Percentiles rank a stretch among this genome's conserved stretches.
These are phyloP conservation scores for Epinotia brunnichana DNA, from an alignment of 2,888 invertebrate genomes.

Conservation along the genomic window DNA sequence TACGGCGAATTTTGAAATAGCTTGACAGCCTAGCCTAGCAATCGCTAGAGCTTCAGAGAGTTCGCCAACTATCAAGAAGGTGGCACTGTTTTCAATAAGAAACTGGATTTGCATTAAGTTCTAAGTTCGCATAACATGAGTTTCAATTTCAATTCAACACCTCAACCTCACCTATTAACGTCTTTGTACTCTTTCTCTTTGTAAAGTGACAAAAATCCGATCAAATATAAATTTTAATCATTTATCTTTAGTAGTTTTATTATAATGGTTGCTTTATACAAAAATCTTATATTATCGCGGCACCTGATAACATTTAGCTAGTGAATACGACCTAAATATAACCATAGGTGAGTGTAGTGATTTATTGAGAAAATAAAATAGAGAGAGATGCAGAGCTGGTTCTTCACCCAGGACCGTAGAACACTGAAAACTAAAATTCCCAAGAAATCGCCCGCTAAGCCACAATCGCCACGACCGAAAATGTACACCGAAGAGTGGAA, in stretches of 20 bases:
- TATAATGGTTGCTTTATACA: not conserved
- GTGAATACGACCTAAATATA: not conserved
- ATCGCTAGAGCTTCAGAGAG: too few species aligned
- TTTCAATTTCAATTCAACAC: not conserved
- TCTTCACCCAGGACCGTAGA: constrained; percentile 84
- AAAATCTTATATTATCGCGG: not conserved
- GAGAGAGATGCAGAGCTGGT: constrained; percentile 85
- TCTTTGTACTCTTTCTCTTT: too few species aligned
- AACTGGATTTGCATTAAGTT: too few species aligned
- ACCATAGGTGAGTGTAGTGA: not conserved
- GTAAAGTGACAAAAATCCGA: not conserved
- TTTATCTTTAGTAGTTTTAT: not conserved
- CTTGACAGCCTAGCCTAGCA: too few species aligned
- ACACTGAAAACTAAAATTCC: constrained; percentile 59
- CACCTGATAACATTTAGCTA: not conserved
- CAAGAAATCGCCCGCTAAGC: constrained; percentile 63
- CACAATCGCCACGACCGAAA: constrained; percentile 55
- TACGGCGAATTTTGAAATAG: too few species aligned
- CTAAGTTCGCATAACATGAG: too few species aligned
- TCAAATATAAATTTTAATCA: not conserved
- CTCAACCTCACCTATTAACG: not conserved
- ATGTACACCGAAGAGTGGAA: constrained; percentile 67
- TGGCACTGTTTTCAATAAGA: too few species aligned
- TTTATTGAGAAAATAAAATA: constrained; percentile 17
- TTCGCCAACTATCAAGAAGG: too few species aligned